phyloP scores from a whole-genome alignment of 2,113 vertebrate species.

The Bostrychus sinensis region DNA sequence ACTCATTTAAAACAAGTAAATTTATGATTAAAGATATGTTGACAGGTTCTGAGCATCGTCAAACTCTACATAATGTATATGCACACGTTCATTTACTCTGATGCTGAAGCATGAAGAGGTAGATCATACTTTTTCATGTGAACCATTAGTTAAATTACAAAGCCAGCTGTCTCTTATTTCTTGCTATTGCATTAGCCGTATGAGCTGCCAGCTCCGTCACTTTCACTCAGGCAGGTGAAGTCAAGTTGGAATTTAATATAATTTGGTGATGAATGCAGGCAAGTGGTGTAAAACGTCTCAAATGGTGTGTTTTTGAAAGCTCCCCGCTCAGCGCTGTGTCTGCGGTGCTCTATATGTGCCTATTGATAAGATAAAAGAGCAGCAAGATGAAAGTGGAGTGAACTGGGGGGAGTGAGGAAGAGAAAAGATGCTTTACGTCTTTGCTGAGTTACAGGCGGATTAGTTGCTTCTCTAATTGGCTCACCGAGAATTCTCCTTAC shows the following conservation, averaged over 20 bases:
- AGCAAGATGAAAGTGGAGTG: conserved; percentile 65
- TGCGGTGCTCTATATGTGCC: conserved; percentile 50
- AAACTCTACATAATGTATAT: conserved; percentile 3
- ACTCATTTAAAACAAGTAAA: conserved; percentile 18
- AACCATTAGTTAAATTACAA: conserved; percentile 45
- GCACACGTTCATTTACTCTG: conserved; percentile 8
- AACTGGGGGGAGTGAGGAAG: conserved; percentile 49
- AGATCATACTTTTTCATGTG: conserved; percentile 36
- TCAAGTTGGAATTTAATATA: conserved; percentile 52
- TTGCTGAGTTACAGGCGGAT: conserved; percentile 66
- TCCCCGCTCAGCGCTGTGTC: conserved; percentile 42
- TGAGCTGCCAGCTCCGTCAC: conserved; percentile 35
- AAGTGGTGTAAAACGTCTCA: conserved; percentile 58
- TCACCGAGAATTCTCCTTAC: conserved; percentile 67
- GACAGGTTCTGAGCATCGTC: background rate
- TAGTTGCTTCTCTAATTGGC: conserved; percentile 73
- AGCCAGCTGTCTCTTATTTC: conserved; percentile 42
- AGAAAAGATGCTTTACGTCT: conserved; percentile 49
- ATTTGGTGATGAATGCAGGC: conserved; percentile 52
- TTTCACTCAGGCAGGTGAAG: conserved; percentile 34
- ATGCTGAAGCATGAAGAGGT: conserved; percentile 20
- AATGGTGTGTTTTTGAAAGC: conserved; percentile 53
- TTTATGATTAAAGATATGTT: conserved; percentile 4
- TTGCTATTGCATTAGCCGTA: conserved; percentile 36
- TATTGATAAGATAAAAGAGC: conserved; percentile 73